These are phyloP conservation scores for Laticauda colubrina DNA, from an alignment of 2,113 vertebrate genomes.

Conservation along the genomic window DNA sequence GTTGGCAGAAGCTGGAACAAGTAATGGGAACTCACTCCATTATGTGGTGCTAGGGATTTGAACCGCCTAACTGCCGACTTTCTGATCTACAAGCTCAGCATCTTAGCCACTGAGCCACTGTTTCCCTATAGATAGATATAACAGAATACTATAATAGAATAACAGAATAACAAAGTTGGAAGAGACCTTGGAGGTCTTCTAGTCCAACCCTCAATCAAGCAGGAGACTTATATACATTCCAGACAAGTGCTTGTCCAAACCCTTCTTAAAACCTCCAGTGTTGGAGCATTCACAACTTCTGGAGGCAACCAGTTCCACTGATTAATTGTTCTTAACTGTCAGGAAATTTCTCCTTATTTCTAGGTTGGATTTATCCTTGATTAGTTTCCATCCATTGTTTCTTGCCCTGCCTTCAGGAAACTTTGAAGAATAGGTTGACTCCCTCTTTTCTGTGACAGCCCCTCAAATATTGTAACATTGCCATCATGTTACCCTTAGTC, in stretches of 20 bases:
- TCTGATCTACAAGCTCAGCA: too few species aligned
- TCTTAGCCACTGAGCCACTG: too few species aligned
- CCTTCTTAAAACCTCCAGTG: not conserved
- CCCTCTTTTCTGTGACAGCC: not conserved
- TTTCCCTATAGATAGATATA: not conserved
- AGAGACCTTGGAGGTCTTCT: not conserved
- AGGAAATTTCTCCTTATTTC: too few species aligned
- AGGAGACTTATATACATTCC: too few species aligned
- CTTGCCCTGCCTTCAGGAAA: not conserved
- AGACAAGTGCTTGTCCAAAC: not conserved
- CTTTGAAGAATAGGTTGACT: not conserved
- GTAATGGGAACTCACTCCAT: too few species aligned
- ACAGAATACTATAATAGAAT: not conserved
- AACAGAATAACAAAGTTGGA: not conserved
- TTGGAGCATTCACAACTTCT: not conserved
- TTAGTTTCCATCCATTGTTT: not conserved
- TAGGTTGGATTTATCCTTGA: not conserved
- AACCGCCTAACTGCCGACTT: too few species aligned
- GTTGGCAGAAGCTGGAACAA: too few species aligned
- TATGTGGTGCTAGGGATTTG: too few species aligned
- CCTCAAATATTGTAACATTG: too few species aligned
- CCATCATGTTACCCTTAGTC: too few species aligned
- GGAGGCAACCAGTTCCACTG: not conserved
- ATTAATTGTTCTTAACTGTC: too few species aligned
- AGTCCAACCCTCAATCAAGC: too few species aligned